phyloP scores from a whole-genome alignment of 2,888 invertebrate genomes.

The Leptinotarsa peninsularis region DNA sequence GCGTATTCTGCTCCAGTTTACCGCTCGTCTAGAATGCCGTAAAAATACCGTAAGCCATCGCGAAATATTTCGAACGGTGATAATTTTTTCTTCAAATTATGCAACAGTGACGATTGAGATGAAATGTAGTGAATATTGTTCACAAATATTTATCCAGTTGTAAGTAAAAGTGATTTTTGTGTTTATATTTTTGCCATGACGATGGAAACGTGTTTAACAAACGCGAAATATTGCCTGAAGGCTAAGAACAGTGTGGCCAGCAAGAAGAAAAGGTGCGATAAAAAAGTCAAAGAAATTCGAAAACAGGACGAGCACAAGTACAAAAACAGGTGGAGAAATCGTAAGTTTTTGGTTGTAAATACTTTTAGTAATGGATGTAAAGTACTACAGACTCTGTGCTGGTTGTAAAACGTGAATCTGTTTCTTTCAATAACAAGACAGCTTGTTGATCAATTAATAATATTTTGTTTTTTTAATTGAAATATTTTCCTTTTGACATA shows the following conservation, averaged over 20 bases:
- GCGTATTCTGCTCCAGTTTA: conserved; percentile 54
- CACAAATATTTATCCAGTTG: conserved; percentile 17
- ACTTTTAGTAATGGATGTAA: background rate
- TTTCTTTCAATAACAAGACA: no score
- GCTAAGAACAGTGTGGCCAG: conserved; percentile 42
- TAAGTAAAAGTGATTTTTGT: conserved; percentile 28
- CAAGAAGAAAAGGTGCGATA: conserved; percentile 46
- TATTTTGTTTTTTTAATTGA: no score
- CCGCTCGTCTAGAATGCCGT: conserved; percentile 24
- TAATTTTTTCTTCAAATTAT: conserved; percentile 10
- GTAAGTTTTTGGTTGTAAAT: conserved; percentile 49
- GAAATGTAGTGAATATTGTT: conserved; percentile 13
- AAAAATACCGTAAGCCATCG: conserved; percentile 21
- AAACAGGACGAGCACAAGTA: conserved; percentile 44
- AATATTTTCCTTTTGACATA: no score
- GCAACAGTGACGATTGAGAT: conserved; percentile 10
- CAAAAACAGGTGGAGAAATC: conserved; percentile 55
- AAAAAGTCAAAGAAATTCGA: conserved; percentile 43
- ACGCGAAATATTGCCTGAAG: conserved; percentile 59
- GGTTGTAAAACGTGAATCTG: no score
- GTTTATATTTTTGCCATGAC: conserved; percentile 29
- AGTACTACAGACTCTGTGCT: no score
- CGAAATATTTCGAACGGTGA: conserved; percentile 7
- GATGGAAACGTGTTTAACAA: conserved; percentile 57
- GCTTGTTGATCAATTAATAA: no score